Conservation (phyloP, 2,113 vertebrate genomes). For the Hippoglossus stenolepis region DNA sequence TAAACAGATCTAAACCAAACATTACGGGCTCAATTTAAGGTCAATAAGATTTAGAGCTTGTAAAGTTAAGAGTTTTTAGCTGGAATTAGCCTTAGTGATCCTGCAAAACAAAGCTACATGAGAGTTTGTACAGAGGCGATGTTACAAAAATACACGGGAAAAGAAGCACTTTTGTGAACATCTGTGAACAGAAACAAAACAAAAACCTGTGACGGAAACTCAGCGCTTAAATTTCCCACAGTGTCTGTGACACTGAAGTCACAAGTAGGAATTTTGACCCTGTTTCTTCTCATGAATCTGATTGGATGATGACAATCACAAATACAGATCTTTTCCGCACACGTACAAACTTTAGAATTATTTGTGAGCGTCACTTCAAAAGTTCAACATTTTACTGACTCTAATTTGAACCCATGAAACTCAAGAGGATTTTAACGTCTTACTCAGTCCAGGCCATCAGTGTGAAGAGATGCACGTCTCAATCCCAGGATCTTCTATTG, state of each 20-base stretch:
- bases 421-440: slow-evolving; percentile 40
- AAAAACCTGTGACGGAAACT: background rate
- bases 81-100: background rate
- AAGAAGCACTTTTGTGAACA: background rate
- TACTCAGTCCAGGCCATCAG: slow-evolving; percentile 93
- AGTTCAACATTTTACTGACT: background rate
- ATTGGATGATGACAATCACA: background rate
- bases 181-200: background rate
- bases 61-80: background rate
- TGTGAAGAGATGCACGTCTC: slow-evolving; percentile 83
- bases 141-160: too few relatives aligned
- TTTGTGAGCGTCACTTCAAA: background rate
- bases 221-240: background rate
- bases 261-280: background rate
- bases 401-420: background rate
- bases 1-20: background rate
- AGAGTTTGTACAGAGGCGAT: too few relatives aligned
- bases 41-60: background rate
- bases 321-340: background rate
- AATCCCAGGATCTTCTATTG: slow-evolving; percentile 85
- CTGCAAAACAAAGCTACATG: background rate
- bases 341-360: background rate
- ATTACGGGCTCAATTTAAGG: background rate
- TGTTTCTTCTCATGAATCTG: background rate
- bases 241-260: background rate